Base-by-base conservation (phyloP, 2,797 vertebrate species). In the Malurus splendens region DNA sequence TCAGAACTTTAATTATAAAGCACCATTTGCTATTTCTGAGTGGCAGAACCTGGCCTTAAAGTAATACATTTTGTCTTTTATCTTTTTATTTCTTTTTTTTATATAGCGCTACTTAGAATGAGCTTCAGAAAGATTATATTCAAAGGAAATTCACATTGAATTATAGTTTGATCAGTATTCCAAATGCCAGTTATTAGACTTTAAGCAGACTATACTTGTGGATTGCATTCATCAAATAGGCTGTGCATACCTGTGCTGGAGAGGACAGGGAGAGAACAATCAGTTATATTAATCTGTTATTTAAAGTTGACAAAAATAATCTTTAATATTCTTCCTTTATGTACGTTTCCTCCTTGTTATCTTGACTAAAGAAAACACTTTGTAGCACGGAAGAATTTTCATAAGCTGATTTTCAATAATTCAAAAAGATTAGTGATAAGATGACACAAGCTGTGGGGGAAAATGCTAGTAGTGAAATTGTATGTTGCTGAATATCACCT, bases 381-480 rank as follows among this genome's bases (percentile, higher is more conserved):
- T 90, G 66, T 79, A 86, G 68, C 50, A 48, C 55, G 23, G 84
- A 87, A 90, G 62, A 94, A 51, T 82, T 71, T 74, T 88, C 64
- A 74, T 87, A 93, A 94, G 67, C 54, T 90, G 54, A 14, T 76
- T 95, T 95, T 94, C 25, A 72, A 67, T 55, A 19, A 16, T 90
- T 95, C 56, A 8, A 72, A 71, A 89, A 89, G 86, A 93, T 90
- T 18, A 59, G 61, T 18, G 64, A 82, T 89, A 90, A 93, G 17
- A 70, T 79, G 88, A 78, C 30, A 72, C 13, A 73, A 86, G 44
- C 44, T 77, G 44, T 64, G 42, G 51, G 23, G 20, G 15, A 73
- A 85, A 92, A 89, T 64, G 80, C 33, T 94, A 91, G 95, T 89
- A 36, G 12, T 87, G 56, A 95, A 95, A 95, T 94, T 88, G 86